These are phyloP conservation scores for Notocelia uddmanniana DNA, from an alignment of 2,888 invertebrate genomes.

Conservation along the genomic window DNA sequence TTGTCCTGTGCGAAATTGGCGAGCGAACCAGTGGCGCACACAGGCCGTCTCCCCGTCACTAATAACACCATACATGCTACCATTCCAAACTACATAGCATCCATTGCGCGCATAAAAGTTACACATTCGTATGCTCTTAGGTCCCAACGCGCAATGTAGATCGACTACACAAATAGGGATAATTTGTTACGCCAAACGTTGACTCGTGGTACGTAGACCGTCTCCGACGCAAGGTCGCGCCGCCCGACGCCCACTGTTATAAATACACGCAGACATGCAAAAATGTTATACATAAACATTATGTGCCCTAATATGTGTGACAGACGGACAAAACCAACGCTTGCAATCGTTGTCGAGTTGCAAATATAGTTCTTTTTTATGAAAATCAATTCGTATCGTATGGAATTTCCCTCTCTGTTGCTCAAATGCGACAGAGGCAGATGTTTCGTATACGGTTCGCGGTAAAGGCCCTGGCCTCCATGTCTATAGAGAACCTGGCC, in stretches of 20 bases:
- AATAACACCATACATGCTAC: constrained; percentile 15
- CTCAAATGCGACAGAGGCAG: too few species aligned
- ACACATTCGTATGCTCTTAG: too few species aligned
- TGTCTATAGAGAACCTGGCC: too few species aligned
- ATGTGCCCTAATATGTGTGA: constrained; percentile 70
- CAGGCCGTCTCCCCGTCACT: constrained; percentile 62
- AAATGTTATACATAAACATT: constrained; percentile 77
- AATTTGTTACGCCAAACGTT: constrained; percentile 50
- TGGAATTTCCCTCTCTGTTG: too few species aligned
- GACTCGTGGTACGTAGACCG: constrained; percentile 60
- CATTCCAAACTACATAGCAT: constrained; percentile 43
- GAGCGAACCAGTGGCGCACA: constrained; percentile 70
- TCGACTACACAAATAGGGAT: background rate
- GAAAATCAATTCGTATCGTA: background rate
- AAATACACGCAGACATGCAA: constrained; percentile 82
- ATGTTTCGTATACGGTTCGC: too few species aligned
- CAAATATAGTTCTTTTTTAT: background rate
- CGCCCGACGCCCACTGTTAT: constrained; percentile 77
- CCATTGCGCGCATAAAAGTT: constrained; percentile 52
- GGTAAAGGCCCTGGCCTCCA: too few species aligned
- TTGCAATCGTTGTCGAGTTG: constrained; percentile 13
- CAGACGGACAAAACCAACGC: constrained; percentile 31
- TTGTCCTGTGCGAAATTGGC: constrained; percentile 83
- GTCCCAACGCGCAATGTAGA: constrained; percentile 6
- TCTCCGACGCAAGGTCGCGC: constrained; percentile 81